Evolutionary conservation across 2,797 vertebrate genomes (phyloP).

Genomic region (Myripristis murdjan): DNA sequence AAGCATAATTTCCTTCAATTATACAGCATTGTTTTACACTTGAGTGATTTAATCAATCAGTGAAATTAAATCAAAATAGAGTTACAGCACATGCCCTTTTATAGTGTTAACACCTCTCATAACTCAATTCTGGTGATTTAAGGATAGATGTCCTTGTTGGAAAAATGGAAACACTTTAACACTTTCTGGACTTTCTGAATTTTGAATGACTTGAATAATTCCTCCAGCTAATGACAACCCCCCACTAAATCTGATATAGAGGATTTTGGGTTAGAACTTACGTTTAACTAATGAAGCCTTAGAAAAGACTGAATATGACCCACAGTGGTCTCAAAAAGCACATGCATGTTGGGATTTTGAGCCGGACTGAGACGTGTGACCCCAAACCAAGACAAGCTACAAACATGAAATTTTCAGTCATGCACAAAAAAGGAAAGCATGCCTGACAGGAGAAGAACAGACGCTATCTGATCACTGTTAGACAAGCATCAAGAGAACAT

Average conservation of each 20-base stretch:
- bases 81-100: too few species aligned
- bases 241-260: neutral
- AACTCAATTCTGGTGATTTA: too few species aligned
- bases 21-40: too few species aligned
- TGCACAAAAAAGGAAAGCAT: slow-evolving; percentile 27
- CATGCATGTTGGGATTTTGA: slow-evolving; percentile 1
- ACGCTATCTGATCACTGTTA: slow-evolving; percentile 23
- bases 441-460: slow-evolving; percentile 4
- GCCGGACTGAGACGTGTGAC: neutral
- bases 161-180: neutral
- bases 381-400: slow-evolving; percentile 1
- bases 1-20: too few species aligned
- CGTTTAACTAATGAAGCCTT: neutral
- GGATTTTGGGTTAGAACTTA: neutral
- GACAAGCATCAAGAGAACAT: slow-evolving; percentile 19
- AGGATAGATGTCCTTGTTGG: too few species aligned
- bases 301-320: neutral
- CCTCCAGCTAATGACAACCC: neutral
- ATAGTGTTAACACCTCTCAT: too few species aligned
- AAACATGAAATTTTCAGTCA: slow-evolving; percentile 3
- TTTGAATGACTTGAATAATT: neutral
- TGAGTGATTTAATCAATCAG: too few species aligned
- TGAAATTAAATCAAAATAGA: too few species aligned
- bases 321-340: neutral
- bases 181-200: neutral